Evolutionary conservation across 2,797 vertebrate species (phyloP).

Genomic region (Macrochelys suwanniensis): DNA sequence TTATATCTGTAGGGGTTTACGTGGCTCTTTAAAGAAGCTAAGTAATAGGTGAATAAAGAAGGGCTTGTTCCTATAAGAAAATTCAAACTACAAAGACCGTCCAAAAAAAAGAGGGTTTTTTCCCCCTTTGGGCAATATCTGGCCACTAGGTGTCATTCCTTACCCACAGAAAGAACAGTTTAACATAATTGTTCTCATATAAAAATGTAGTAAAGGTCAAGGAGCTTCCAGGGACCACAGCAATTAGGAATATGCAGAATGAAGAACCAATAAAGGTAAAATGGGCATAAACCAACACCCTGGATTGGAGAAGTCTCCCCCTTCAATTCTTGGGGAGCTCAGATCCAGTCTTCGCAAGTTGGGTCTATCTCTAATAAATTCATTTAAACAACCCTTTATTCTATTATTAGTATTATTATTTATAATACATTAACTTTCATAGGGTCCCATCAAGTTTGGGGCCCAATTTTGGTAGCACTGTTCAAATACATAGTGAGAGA

Average conservation of each 20-base stretch:
- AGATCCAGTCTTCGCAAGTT: background rate
- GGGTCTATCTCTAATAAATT: background rate
- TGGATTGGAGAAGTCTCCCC: background rate
- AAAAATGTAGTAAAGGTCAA: background rate
- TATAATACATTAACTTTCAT: background rate
- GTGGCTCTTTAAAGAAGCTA: background rate
- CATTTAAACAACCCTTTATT: background rate
- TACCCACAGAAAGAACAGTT: constrained; percentile 28
- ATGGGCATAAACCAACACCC: background rate
- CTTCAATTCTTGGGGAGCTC: background rate
- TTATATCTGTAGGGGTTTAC: background rate
- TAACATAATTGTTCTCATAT: background rate
- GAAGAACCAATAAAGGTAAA: background rate
- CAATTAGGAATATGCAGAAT: background rate
- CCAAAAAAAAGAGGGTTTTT: background rate
- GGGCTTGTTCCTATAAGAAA: background rate
- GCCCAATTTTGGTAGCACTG: background rate
- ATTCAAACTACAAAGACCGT: background rate
- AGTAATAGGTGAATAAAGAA: background rate
- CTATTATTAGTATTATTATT: background rate
- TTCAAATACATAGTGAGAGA: background rate
- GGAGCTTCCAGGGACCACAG: background rate
- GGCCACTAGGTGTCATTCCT: constrained; percentile 75
- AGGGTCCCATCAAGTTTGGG: background rate
- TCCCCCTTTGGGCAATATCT: background rate